A percentile compares a stretch with the other conserved stretches of the same genome.
phyloP scores from a whole-genome alignment of 2,888 invertebrate genomes.

The Stratiomys singularior region DNA sequence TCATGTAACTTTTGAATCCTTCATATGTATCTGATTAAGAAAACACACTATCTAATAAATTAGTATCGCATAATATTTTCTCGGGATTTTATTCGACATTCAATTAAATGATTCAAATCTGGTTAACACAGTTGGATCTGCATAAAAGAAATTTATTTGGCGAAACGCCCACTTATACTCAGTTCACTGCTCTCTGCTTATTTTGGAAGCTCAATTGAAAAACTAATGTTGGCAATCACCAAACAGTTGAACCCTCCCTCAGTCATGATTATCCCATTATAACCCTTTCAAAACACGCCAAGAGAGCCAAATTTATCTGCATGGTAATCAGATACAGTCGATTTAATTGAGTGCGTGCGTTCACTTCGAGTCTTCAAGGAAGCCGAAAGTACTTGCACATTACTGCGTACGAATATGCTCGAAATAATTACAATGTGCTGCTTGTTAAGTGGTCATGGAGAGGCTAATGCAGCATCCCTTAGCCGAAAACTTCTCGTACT shows the following conservation, averaged over 20 bases:
- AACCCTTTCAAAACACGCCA: slow-evolving; percentile 28
- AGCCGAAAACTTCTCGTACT: slow-evolving; percentile 44
- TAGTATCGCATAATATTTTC: no score
- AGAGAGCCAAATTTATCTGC: slow-evolving; percentile 15
- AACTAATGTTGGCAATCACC: neutral
- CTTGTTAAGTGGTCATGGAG: slow-evolving; percentile 36
- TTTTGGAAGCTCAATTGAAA: neutral
- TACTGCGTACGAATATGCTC: no score
- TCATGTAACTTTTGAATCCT: no score
- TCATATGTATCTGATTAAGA: no score
- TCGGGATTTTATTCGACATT: no score
- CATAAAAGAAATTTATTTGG: no score
- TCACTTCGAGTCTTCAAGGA: neutral
- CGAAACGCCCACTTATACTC: no score
- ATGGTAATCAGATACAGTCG: slow-evolving; percentile 38
- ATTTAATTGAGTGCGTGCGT: slow-evolving; percentile 44
- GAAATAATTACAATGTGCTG: slow-evolving; percentile 18
- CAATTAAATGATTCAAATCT: no score
- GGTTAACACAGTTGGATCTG: no score
- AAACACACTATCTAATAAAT: no score
- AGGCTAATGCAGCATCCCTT: slow-evolving; percentile 47
- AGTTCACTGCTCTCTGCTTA: no score
- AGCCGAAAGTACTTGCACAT: neutral
- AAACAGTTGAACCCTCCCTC: slow-evolving; percentile 12
- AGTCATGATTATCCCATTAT: neutral